These are phyloP conservation scores for Gymnocheta viridis DNA, from an alignment of 2,888 invertebrate genomes.

Conservation along the genomic window DNA sequence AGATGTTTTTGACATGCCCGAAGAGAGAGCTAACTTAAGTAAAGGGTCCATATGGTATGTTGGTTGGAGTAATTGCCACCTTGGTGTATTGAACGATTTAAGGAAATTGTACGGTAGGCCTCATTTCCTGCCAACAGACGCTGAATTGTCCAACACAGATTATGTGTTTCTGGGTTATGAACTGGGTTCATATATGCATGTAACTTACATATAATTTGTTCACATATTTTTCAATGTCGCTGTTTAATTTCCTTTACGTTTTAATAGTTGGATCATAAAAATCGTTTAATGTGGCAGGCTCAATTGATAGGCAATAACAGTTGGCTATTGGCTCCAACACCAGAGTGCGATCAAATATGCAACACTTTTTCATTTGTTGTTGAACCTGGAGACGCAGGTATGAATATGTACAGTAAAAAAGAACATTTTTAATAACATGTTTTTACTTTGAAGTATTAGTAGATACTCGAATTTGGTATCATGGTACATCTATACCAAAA, in stretches of 20 bases:
- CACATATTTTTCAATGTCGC: background rate
- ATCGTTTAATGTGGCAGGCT: slow-evolving; percentile 96
- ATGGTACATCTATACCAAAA: slow-evolving; percentile 91
- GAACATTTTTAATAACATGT: background rate
- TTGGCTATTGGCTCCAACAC: slow-evolving; percentile 92
- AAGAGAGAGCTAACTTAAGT: slow-evolving; percentile 83
- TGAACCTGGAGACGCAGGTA: slow-evolving; percentile 93
- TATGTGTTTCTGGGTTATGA: slow-evolving; percentile 96
- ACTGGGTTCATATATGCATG: slow-evolving; percentile 95
- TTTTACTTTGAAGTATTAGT: slow-evolving; percentile 85
- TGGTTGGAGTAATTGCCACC: slow-evolving; percentile 96
- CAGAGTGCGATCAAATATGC: slow-evolving; percentile 92
- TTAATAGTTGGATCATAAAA: slow-evolving; percentile 92
- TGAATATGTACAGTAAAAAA: slow-evolving; percentile 73
- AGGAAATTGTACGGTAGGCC: slow-evolving; percentile 90
- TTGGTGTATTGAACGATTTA: slow-evolving; percentile 88
- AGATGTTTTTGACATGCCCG: slow-evolving; percentile 90
- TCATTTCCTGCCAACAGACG: slow-evolving; percentile 92
- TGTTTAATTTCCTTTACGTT: background rate
- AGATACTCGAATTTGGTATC: slow-evolving; percentile 96
- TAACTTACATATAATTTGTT: slow-evolving; percentile 82
- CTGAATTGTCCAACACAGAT: slow-evolving; percentile 93
- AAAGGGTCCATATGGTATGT: slow-evolving; percentile 92
- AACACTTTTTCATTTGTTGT: slow-evolving; percentile 89
- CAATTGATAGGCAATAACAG: slow-evolving; percentile 93